A percentile compares a stretch with the other conserved stretches of the same genome.
phyloP scores from a whole-genome alignment of 2,888 invertebrate species.

The Drosophila neonasuta region DNA sequence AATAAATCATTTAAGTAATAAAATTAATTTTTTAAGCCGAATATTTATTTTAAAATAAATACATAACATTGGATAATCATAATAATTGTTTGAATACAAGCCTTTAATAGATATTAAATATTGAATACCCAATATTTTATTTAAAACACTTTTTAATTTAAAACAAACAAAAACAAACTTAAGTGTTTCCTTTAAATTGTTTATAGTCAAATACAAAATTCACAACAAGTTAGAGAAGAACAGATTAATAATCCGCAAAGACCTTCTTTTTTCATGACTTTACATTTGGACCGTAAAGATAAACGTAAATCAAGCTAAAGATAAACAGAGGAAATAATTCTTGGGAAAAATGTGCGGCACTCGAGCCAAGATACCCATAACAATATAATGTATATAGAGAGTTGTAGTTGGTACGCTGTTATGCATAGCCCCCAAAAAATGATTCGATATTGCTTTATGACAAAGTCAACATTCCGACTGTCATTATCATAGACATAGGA shows the following conservation, averaged over 20 bases:
- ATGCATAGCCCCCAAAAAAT: constrained; percentile 15
- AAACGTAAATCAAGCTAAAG: constrained; percentile 8
- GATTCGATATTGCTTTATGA: constrained; percentile 47
- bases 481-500: constrained; percentile 13
- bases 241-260: constrained; percentile 1
- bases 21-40: no score
- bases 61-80: no score
- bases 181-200: no score
- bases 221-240: background rate
- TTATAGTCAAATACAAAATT: background rate
- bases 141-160: no score
- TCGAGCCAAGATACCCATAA: background rate
- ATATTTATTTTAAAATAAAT: no score
- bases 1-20: no score
- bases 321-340: constrained; percentile 16
- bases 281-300: constrained; percentile 21
- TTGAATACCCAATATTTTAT: no score
- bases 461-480: constrained; percentile 29
- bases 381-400: constrained; percentile 21
- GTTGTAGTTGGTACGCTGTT: constrained; percentile 5
- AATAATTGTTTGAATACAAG: no score
- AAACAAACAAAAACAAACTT: no score
- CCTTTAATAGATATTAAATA: no score
- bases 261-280: constrained; percentile 10
- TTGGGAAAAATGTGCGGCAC: constrained; percentile 9